Base-by-base conservation (phyloP, 2,797 vertebrate genomes). In the Pelobates cultripes region DNA sequence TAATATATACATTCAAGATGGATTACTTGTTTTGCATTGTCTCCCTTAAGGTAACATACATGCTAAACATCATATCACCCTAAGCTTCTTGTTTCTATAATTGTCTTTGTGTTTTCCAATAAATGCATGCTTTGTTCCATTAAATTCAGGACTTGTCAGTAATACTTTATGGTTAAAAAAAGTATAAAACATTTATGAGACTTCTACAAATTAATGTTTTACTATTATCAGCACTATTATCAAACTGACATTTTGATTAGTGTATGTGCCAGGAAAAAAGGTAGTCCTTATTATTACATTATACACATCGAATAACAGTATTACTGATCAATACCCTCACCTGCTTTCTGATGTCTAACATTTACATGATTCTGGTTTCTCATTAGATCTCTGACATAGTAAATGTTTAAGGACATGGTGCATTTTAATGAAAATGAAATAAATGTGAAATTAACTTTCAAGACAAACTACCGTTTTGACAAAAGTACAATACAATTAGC, bases 371-470 rank as follows among this genome's bases (percentile, higher is more conserved):
- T 75, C 64, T 70, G 85, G 51, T 44, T 80, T 91, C 78, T 44
- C 72, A 81, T 87, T 85, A 89, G 45, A 61, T 86, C 70, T 77
- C 10, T 77, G 82, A 86, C 80, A 66, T 41, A 86, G 84, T 86
- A 82, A 74, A 69, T 67, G 85, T 8, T 74, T 68, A 82, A 44
- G 43, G 86, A 86, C 87, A 55, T 82, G 86, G 73, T 88, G 85
- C 88, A 84, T 77, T 43, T 89, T 53, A 85, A 79, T 73, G 42
- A 63, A 88, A 90, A 89, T 78, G n/a, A 83, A 83, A 87, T 83
- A 86, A 89, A 90, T 87, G 80, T 90, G 83, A 89, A 88, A 88
- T 88, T 87, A 90, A 84, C 75, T 88, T 89, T 69, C 28, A 87
- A 91, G 86, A 83, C 85, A 87, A 85, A 89, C 6, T 77, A 73